phyloP scores from a whole-genome alignment of 2,113 vertebrate genomes.

The Capreolus pygargus region DNA sequence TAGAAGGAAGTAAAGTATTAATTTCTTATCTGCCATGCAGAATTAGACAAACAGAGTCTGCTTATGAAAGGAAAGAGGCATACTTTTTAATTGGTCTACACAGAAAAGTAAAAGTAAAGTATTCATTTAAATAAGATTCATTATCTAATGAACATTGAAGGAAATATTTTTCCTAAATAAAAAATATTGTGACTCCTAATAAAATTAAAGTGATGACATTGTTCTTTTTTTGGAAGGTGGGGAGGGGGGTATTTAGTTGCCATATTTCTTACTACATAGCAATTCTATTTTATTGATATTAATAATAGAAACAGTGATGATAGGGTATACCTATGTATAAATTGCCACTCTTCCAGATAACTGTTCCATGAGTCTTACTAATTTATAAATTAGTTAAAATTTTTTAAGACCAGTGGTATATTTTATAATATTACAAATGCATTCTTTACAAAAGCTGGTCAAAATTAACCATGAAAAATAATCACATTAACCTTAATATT shows the following conservation, averaged over 20 bases:
- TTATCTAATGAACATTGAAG: conserved; percentile 60
- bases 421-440: conserved; percentile 40
- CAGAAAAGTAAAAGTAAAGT: conserved; percentile 61
- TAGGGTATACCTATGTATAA: neutral
- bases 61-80: conserved; percentile 63
- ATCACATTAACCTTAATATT: conserved; percentile 15
- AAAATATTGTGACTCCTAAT: conserved; percentile 63
- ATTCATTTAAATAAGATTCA: conserved; percentile 59
- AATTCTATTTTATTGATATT: neutral
- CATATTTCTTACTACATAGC: conserved; percentile 50
- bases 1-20: conserved; percentile 51
- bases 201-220: conserved; percentile 54
- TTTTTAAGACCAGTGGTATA: neutral
- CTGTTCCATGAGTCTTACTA: conserved; percentile 24
- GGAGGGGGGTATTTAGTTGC: neutral
- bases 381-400: conserved; percentile 64
- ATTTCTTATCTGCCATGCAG: conserved; percentile 69
- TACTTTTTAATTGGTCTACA: conserved; percentile 47
- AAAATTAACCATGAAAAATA: conserved; percentile 60
- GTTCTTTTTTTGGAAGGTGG: conserved; percentile 41
- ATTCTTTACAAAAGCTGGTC: conserved; percentile 33
- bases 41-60: conserved; percentile 36
- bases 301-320: neutral
- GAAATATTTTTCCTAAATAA: conserved; percentile 66
- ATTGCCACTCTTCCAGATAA: conserved; percentile 45